Base-by-base conservation (phyloP, 2,888 invertebrate species). In the Exocentrus adspersus region DNA sequence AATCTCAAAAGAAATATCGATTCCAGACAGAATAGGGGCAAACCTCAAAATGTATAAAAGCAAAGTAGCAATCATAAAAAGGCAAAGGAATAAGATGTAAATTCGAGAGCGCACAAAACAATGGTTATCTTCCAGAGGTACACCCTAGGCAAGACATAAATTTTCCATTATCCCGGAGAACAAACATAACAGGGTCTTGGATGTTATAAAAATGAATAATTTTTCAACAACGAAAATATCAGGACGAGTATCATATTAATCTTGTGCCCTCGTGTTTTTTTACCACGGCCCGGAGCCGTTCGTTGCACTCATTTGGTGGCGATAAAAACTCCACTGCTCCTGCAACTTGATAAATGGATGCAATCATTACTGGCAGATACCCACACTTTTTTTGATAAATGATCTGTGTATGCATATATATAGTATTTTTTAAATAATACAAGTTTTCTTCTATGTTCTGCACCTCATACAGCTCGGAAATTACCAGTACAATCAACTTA, bases 351-450 rank as follows among this genome's bases (percentile, higher is more conserved):
- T 57, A 30, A 57, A 57, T 57, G 57, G 14, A 32, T 46, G 46
- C 57, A 57, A 57, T 57, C 57, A 57, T 57, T 57, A 46, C 57
- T 32, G n/a, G 57, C 57, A 57, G 57, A 57, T 57, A 57, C 45
- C 57, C 46, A 57, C 57, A 46, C 46, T 45, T 30, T 45, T n/a
- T 46, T 57, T 57, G 57, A 57, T 57, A 46, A 46, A 57, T 46
- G 45, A 57, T 57, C n/a, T n/a, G 32, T 46, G 30, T 57, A 57
- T 57, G 46, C 46, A 57, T 57, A 46, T 57, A 19, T 19, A 57
- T 46, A 32, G 19, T 32, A 32, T 19, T n/a, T 19, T 5, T 14
- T 14, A 32, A 19, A 51, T 19, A 20, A 32, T 14, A 48, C 17
- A 28, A 48, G 28, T 48, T 28, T 48, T 16, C 48, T 24, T 28